Percentiles rank a stretch among this genome's conserved stretches.
Evolutionary conservation across 2,888 invertebrate genomes (phyloP).

Genomic region (Drosophila recens): DNA sequence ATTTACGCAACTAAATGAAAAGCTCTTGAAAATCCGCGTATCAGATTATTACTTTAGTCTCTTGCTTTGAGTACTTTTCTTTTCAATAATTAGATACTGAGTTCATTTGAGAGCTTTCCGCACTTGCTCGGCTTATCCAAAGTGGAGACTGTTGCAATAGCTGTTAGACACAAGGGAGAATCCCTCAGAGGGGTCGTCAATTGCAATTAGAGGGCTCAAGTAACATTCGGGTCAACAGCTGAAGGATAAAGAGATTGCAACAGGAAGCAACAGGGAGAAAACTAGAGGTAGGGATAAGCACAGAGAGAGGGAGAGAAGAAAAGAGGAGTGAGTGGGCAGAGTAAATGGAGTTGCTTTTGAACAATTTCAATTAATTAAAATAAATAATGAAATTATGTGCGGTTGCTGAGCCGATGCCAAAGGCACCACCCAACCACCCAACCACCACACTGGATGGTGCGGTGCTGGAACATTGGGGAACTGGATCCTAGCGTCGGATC

Average conservation of each 20-base stretch:
- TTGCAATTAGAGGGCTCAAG: conserved; percentile 58
- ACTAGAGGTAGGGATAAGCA: not conserved
- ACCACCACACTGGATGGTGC: not conserved
- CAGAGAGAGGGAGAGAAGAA: not conserved
- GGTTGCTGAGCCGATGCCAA: conserved; percentile 21
- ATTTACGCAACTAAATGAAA: not conserved
- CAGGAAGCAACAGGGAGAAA: not conserved
- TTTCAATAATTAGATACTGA: conserved; percentile 33
- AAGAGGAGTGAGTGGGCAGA: not conserved
- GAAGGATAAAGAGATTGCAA: not conserved
- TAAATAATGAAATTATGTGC: conserved; percentile 69
- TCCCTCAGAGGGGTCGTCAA: conserved; percentile 16
- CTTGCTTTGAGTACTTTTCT: conserved; percentile 15
- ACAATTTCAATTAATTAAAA: conserved; percentile 75
- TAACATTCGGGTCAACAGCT: conserved; percentile 58
- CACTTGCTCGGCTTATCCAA: not conserved
- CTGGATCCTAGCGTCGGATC: not conserved
- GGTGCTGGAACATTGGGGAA: not conserved
- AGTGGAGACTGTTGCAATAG: not conserved
- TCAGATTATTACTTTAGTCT: conserved; percentile 2
- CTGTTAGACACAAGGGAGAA: not conserved
- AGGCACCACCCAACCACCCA: conserved; percentile 2
- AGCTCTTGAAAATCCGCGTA: not conserved
- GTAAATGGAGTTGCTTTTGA: conserved; percentile 40
- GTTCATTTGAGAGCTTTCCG: conserved; percentile 11